Evolutionary conservation across 2,888 invertebrate genomes (phyloP).

Genomic region (Chromoteleia sp.): DNA sequence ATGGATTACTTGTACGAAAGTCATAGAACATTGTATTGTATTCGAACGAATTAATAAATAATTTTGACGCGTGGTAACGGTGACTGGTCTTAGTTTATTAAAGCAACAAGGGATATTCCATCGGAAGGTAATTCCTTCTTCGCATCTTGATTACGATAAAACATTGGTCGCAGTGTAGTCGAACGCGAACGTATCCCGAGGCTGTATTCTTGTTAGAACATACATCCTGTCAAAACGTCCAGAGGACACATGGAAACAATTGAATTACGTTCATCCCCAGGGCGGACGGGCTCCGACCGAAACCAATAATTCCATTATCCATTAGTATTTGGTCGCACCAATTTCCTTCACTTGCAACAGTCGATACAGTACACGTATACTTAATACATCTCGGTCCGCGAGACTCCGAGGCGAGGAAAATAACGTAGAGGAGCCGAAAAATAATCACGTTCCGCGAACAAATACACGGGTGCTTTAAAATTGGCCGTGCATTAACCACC

Average conservation of each 20-base stretch:
- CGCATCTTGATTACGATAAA: conserved; percentile 66
- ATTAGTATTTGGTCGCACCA: conserved; percentile 84
- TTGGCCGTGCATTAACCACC: not conserved
- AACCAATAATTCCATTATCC: conserved; percentile 85
- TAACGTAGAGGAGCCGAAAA: conserved; percentile 7
- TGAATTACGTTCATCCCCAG: conserved; percentile 85
- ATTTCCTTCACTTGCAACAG: conserved; percentile 79
- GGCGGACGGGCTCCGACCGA: conserved; percentile 79
- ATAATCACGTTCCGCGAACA: conserved; percentile 30
- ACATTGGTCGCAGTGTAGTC: conserved; percentile 42
- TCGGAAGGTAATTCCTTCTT: conserved; percentile 46
- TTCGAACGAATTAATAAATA: not conserved
- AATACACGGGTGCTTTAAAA: not conserved
- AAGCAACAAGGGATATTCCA: conserved; percentile 1
- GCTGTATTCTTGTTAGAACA: conserved; percentile 84
- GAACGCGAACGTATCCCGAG: conserved; percentile 77
- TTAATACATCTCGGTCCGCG: too few relatives aligned
- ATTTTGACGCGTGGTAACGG: not conserved
- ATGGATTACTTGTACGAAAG: too few relatives aligned
- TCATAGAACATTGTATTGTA: too few relatives aligned
- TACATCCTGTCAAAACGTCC: conserved; percentile 85
- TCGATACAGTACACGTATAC: conserved; percentile 30
- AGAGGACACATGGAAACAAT: conserved; percentile 84
- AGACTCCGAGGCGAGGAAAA: too few relatives aligned
- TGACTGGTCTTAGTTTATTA: conserved; percentile 24